These are phyloP conservation scores for Hemiscyllium ocellatum DNA, from an alignment of 2,113 vertebrate species.

Conservation along the genomic window DNA sequence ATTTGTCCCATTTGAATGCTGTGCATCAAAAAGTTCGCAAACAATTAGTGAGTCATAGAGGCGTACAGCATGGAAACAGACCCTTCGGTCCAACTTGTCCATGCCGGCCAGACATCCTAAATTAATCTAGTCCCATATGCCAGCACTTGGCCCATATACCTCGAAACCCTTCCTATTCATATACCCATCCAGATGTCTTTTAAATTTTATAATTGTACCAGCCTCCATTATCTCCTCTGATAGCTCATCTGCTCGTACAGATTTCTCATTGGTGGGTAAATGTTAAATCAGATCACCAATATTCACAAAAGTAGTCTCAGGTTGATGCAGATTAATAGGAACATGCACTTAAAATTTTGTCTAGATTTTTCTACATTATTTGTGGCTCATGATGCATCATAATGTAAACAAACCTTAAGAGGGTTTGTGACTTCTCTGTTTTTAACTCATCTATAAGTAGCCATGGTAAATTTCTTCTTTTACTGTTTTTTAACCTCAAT, in stretches of 20 bases:
- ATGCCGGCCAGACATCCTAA: too few relatives aligned
- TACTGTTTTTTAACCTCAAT: too few relatives aligned
- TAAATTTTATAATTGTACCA: too few relatives aligned
- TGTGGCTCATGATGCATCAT: neutral
- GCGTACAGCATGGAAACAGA: too few relatives aligned
- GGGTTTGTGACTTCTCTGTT: neutral
- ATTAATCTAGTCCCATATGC: too few relatives aligned
- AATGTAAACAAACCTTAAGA: neutral
- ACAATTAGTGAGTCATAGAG: neutral
- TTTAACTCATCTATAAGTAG: neutral
- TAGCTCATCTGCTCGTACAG: neutral
- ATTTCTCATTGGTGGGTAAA: neutral
- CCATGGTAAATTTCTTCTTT: neutral
- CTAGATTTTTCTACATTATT: neutral
- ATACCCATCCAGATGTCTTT: too few relatives aligned
- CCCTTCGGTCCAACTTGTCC: too few relatives aligned
- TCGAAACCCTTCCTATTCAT: too few relatives aligned
- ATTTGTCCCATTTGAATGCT: neutral
- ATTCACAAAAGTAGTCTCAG: neutral
- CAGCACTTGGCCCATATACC: too few relatives aligned
- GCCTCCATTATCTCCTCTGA: too few relatives aligned
- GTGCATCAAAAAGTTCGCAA: neutral
- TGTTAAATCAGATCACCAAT: neutral
- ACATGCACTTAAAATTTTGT: neutral
- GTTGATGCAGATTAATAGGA: neutral